Evolutionary conservation across 2,113 vertebrate genomes (phyloP).

Genomic region (Mus musculus): GRCm39 chr6:142555001-142555500

Average conservation of each 20-base stretch:
- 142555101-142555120: neutral
- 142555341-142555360: neutral
- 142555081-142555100: neutral
- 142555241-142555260: neutral
- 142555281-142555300: neutral
- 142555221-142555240: neutral
- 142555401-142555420: neutral
- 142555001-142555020: neutral
- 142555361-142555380: neutral
- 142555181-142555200: neutral
- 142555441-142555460: neutral
- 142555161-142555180: neutral
- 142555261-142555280: neutral
- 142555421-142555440: neutral
- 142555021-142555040: neutral
- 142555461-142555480: neutral
- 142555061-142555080: neutral
- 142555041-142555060: neutral
- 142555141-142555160: neutral
- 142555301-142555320: no score
- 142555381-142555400: neutral
- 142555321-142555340: neutral
- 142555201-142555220: neutral
- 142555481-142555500: neutral
- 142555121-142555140: neutral